Base-by-base conservation (phyloP, 2,888 invertebrate species). In the Tachina grossa region DNA sequence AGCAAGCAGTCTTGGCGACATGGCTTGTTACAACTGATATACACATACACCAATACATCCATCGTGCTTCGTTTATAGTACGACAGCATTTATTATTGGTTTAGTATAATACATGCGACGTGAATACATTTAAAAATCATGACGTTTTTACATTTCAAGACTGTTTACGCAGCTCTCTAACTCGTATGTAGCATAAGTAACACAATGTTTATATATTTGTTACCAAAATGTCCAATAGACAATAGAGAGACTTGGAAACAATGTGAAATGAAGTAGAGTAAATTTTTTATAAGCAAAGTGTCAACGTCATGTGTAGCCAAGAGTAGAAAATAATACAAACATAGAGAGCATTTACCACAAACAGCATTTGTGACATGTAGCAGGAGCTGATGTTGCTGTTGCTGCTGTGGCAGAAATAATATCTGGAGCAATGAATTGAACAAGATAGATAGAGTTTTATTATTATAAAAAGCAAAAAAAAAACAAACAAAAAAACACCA, bases 241-340 rank as follows among this genome's bases (percentile, higher is more conserved):
- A 72, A 43, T 59, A 72, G 47, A 71, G 9, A 49, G 43, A 72
- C 43, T 41, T 41, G 43, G 16, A 53, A 66, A 76, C 57, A 66
- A 66, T 71, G 61, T 69, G 61, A 53, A 78, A 19, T 63, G 53
- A 71, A 77, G 47, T 77, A 9, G 59, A 68, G 65, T 49, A 65
- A 63, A 16, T 47, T 31, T 57, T 59, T 59, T 49, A 22, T 63
- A 49, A 41, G 76, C 53, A 82, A 76, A 82, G 19, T 82, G 82
- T 76, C 82, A 82, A 82, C 82, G 82, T 82, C 82, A 82, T 82
- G 55, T 82, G 68, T 68, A 77, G 19, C 41, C 39, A 31, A 59
- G 3, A 68, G 68, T 68, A 57, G 31, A 31, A 57, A 65, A 8
- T 47, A 14, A 41, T 68, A 19, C 22, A 65, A 47, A 76, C n/a